Evolutionary conservation across 2,888 invertebrate species (phyloP), one percentile per base, ranked within the genome.

Genomic region (Embidobia sp.): DNA sequence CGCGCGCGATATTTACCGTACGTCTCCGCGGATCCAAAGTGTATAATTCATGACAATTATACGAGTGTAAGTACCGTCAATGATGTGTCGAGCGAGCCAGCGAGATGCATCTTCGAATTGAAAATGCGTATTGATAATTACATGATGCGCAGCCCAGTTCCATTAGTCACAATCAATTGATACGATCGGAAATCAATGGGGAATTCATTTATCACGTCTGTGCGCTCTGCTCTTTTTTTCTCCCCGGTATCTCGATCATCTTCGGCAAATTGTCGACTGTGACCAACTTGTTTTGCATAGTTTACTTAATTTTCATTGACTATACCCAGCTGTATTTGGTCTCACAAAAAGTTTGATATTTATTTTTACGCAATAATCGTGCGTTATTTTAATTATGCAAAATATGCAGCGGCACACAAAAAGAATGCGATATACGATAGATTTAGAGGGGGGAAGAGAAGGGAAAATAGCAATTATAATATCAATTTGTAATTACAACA

Each of bases 161-260:
- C 64, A 78, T 78, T 74, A 74, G 77, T 78, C 64, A 74, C 57
- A 64, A 69, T 78, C 64, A 53, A 59, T 55, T 53, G 69, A 63
- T 78, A 70, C 46, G 64, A 74, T 78, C 63, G 31, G 35, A 48
- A 77, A 73, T 73, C 73, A 63, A 77, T 77, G 31, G 42, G 8
- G 26, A 35, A 13, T 66, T 48, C 66, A 64, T 61, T 61, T 55
- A 61, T 73, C 49, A 61, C 42, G 29, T 7, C 13, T 11, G 19
- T 19, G 33, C 15, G 33, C n/a, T n/a, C 40, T 35, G 13, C 15
- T 51, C 10, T 46, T 46, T 59, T 66, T 74, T 46, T 3, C 37
- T n/a, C n/a, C 22, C 3, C 40, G 27, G 35, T 61, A 40, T 51
- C 27, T 35, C 18, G 53, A 61, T 59, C 59, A 51, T 44, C 27